These are phyloP conservation scores for Rhopilema esculentum DNA, from an alignment of 30 jellyfish, hydroid and myxozoan genomes.

Conservation along the genomic window DNA sequence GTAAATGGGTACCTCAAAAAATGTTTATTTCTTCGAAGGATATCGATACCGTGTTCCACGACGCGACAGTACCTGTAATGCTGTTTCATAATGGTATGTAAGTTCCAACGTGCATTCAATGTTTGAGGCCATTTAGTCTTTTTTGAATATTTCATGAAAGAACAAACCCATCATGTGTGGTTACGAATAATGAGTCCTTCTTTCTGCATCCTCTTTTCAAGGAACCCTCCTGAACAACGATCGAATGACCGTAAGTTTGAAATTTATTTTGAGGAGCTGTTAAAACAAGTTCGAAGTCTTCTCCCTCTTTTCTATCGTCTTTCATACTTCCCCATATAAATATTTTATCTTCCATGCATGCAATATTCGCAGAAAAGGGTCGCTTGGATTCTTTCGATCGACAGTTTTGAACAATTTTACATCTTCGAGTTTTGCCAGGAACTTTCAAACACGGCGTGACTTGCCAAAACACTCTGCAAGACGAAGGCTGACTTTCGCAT, in stretches of 20 bases:
- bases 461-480: constrained; percentile 70
- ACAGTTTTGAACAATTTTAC: constrained; percentile 65
- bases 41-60: too few species aligned
- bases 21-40: too few species aligned
- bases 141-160: not conserved
- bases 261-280: constrained; percentile 28
- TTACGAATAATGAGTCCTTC: constrained; percentile 34
- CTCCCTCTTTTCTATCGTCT: constrained; percentile 77
- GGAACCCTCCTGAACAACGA: constrained; percentile 40
- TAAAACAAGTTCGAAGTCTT: constrained; percentile 71
- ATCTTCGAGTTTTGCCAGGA: constrained; percentile 83
- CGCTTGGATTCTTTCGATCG: constrained; percentile 53
- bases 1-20: not conserved
- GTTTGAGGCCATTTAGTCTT: not conserved
- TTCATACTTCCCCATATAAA: constrained; percentile 77
- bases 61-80: not conserved
- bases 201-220: constrained; percentile 71
- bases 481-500: constrained; percentile 79
- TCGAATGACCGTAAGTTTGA: constrained; percentile 5
- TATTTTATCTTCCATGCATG: constrained; percentile 45
- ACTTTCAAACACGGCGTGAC: constrained; percentile 67
- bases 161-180: constrained; percentile 79
- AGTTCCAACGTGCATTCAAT: too few species aligned
- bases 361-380: constrained; percentile 64
- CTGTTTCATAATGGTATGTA: not conserved